Percentiles rank a stretch among this genome's conserved stretches.
phyloP scores from a whole-genome alignment of 2,113 vertebrate species.

The human region DNA sequence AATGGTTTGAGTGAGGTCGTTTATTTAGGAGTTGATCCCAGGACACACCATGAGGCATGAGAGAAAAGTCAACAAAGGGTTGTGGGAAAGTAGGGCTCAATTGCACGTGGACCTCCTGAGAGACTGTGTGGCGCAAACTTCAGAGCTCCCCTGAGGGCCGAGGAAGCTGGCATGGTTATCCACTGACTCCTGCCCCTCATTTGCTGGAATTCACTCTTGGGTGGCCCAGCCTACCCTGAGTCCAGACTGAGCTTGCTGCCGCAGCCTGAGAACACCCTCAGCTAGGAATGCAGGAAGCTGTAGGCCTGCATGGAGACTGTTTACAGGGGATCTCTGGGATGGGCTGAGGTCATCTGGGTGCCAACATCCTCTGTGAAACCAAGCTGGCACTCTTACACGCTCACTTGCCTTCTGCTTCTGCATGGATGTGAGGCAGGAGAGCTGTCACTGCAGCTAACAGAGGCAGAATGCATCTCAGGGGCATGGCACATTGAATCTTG shows the following conservation, averaged over 20 bases:
- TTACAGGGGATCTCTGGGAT: not conserved
- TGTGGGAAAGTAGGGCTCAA: not conserved
- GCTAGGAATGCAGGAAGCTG: not conserved
- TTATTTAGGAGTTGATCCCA: not conserved
- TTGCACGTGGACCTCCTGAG: not conserved
- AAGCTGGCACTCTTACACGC: not conserved
- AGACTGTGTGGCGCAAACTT: not conserved
- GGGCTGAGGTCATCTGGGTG: not conserved
- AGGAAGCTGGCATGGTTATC: not conserved
- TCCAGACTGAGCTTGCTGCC: not conserved
- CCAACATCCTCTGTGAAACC: not conserved
- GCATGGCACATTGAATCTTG: not conserved
- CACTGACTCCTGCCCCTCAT: not conserved
- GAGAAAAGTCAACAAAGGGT: not conserved
- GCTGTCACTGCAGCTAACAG: not conserved
- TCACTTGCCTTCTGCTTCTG: not conserved
- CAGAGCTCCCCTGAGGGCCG: fast-evolving
- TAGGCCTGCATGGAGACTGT: not conserved
- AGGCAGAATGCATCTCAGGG: fast-evolving
- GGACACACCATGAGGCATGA: not conserved
- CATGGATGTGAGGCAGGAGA: not conserved
- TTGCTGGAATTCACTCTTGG: not conserved
- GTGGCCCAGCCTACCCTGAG: not conserved
- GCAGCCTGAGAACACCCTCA: not conserved
- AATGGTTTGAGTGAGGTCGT: not conserved